Evolutionary conservation across 2,888 invertebrate species (phyloP), one percentile per base, ranked within the genome.

Genomic region (Drosophila formosana): DNA sequence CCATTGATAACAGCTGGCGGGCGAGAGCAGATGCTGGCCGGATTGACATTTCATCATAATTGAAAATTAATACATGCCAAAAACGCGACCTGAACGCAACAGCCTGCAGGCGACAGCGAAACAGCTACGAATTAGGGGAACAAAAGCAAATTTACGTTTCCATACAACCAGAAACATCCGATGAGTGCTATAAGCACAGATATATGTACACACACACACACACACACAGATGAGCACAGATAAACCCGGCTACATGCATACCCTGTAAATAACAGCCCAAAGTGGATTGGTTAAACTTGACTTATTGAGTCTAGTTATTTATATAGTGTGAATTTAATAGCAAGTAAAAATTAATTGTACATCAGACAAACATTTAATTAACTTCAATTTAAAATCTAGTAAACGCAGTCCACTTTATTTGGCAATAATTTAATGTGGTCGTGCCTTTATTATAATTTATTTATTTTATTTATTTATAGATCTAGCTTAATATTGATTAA

Each of bases 21-120:
- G 49, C n/a, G 43, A 18, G 37, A 7, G 34, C 51, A n/a, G n/a
- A 26, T 45, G n/a, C 26, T 32, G 32, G 8, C 11, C 28, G 34
- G 34, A 57, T 70, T 66, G 62, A 66, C 43, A 66, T 66, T 75
- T 75, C 57, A 58, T 77, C 72, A 77, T 75, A 81, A 77, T 79
- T 84, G 72, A 70, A 80, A 80, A 80, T 80, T 70, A 82, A 85
- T 75, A 75, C 67, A 68, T 66, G 78, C 69, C 75, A 49, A 56
- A 60, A 60, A 62, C 58, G 56, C 45, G 55, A 62, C 56, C 51
- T 49, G 9, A 57, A 57, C 51, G 56, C 55, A 69, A 52, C 61
- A 60, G 71, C 66, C 66, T 47, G 37, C 37, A 28, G 65, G 51
- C 46, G 51, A 51, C 49, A 69, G 74, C 53, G 34, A 41, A 18